A percentile compares a stretch with the other conserved stretches of the same genome.
Evolutionary conservation across 2,888 invertebrate genomes (phyloP).

Genomic region (Drosophila eohydei): DNA sequence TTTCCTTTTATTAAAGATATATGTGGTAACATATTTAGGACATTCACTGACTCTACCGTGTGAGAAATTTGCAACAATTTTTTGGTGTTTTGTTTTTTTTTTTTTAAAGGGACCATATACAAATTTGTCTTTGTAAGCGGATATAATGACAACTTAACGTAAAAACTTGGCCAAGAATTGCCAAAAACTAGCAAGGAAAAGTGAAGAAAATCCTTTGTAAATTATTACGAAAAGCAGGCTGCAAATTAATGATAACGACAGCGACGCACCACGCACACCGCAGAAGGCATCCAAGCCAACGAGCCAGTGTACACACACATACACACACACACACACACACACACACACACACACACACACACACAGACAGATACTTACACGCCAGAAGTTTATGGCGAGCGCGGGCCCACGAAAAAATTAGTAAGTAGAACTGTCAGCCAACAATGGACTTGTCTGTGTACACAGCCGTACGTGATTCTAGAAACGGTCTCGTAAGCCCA

Average conservation of each 20-base stretch:
- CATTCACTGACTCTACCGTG: no score
- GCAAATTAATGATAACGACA: conserved; percentile 76
- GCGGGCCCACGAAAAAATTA: conserved; percentile 35
- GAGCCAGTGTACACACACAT: conserved; percentile 19
- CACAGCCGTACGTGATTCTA: conserved; percentile 34
- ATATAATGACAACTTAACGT: conserved; percentile 61
- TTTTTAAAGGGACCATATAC: conserved; percentile 28
- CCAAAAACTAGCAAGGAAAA: conserved; percentile 37
- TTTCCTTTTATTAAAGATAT: neutral
- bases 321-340: neutral
- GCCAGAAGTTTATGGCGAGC: conserved; percentile 16
- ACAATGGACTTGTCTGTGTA: conserved; percentile 36
- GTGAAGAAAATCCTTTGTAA: conserved; percentile 64
- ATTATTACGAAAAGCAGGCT: conserved; percentile 73
- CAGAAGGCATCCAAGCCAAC: conserved; percentile 21
- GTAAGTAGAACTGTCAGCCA: conserved; percentile 32
- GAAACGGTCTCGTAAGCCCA: conserved; percentile 12
- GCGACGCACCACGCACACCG: conserved; percentile 39
- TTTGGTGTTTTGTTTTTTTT: conserved; percentile 19
- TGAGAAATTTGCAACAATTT: conserved; percentile 21
- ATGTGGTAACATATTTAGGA: neutral
- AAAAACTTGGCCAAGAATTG: conserved; percentile 51
- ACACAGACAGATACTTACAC: neutral
- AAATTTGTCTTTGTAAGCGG: conserved; percentile 57
- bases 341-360: neutral